Evolutionary conservation across 2,113 vertebrate genomes (phyloP).

Genomic region (Cyphomyrus plagiostoma): DNA sequence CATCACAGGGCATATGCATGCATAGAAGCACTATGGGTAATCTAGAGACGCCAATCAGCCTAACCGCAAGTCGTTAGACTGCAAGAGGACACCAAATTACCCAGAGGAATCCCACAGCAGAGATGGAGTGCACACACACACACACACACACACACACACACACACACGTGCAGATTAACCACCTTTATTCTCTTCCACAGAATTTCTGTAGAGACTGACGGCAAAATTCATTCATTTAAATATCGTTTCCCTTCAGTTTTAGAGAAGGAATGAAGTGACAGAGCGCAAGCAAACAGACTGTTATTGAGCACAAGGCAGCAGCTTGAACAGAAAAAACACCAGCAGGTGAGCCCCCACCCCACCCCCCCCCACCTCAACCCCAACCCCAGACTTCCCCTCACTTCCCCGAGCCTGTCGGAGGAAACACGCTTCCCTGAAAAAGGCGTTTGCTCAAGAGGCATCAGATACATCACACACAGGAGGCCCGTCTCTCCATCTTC

Average conservation of each 20-base stretch:
- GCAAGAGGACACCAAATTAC: not conserved
- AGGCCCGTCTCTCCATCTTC: not conserved
- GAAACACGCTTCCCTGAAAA: not conserved
- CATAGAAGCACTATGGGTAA: not conserved
- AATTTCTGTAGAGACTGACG: not conserved
- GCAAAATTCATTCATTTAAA: not conserved
- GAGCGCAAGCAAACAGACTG: constrained; percentile 50
- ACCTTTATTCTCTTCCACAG: not conserved
- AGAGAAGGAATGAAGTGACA: constrained; percentile 53
- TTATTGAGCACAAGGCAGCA: constrained; percentile 63
- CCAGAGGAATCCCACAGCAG: not conserved
- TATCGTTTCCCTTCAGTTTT: constrained; percentile 73
- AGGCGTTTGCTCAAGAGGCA: not conserved
- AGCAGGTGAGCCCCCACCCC: constrained; percentile 70
- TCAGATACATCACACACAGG: not conserved
- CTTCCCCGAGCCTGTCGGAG: not conserved
- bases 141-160: too few species aligned
- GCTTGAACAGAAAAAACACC: constrained; percentile 53
- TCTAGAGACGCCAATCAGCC: not conserved
- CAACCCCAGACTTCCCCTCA: constrained; percentile 76
- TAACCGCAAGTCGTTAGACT: not conserved
- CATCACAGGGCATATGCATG: not conserved
- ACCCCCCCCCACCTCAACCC: constrained; percentile 62
- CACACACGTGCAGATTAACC: not conserved
- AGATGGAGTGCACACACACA: not conserved